Conservation (phyloP, 64 coral and sea anemone genomes). For the Dendronephthya gigantea region DNA sequence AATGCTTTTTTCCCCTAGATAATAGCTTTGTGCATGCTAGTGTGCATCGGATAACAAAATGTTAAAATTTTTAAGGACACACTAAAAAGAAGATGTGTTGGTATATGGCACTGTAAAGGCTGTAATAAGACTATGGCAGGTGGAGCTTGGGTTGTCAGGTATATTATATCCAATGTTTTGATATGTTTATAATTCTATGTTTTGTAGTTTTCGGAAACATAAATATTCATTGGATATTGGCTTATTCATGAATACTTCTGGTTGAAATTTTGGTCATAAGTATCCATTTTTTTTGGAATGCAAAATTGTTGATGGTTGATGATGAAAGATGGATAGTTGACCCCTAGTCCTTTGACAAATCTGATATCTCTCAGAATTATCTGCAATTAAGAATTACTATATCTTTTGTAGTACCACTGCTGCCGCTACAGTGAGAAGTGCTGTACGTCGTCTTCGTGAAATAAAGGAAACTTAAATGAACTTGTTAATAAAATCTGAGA, state of each 20-base stretch:
- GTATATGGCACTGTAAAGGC: constrained; percentile 89
- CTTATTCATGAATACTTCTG: no score
- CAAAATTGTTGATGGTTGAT: no score
- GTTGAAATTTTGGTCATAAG: no score
- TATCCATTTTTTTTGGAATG: no score
- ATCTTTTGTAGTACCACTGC: constrained; percentile 73
- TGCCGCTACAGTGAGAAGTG: constrained; percentile 94
- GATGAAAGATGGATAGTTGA: no score
- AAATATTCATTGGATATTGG: no score
- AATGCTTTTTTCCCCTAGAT: not conserved
- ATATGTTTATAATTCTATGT: no score
- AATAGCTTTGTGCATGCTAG: no score
- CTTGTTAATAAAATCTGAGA: constrained; percentile 9
- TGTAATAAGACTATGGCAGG: constrained; percentile 94
- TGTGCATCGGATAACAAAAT: not conserved
- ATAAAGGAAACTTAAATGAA: constrained; percentile 80
- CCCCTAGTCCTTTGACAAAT: no score
- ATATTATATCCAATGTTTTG: not conserved
- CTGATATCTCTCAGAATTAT: no score
- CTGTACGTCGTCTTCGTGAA: constrained; percentile 81
- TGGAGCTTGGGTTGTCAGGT: constrained; percentile 99
- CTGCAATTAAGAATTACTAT: no score
- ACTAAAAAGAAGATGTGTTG: constrained; percentile 88
- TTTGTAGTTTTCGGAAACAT: no score
- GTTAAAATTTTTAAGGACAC: constrained; percentile 60